Base-by-base conservation (phyloP, 2,888 invertebrate species). In the Eudemis profundana region DNA sequence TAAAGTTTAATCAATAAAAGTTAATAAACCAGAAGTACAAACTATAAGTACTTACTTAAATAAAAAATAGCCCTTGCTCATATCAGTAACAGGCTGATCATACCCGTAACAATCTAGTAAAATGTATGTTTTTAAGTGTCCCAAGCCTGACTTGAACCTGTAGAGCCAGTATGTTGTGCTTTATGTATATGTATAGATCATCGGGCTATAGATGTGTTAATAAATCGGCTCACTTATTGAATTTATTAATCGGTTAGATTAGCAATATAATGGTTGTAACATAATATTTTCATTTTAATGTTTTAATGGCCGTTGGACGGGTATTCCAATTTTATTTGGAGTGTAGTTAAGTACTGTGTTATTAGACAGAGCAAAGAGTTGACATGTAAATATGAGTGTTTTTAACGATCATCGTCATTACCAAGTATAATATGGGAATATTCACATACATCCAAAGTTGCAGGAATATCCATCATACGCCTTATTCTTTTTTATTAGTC, bases 331-430 rank as follows among this genome's bases (percentile, higher is more conserved):
- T 51, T 51, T n/a, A 51, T 21, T 53, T 21, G 38, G 42, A 17
- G 23, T 56, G 42, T 27, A 29, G 33, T 19, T 36, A 27, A n/a
- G 15, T 19, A 23, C 47, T 49, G 54, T 49, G 44, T 29, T 33
- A 56, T 56, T 40, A 23, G 47, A 49, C 63, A 56, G 19, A 23
- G 3, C 12, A 40, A 61, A 70, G 74, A 50, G 61, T 50, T 73
- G 72, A 75, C 70, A 69, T 83, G 81, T 83, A 82, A 77, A 83
- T 83, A 82, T 66, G 54, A 27, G 54, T 47, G 29, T 40, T 51
- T 54, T 21, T 10, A 42, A 36, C 19, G 29, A 44, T 36, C 57
- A 51, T 64, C 47, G 12, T 47, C 46, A 59, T 36, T 44, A 36
- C 15, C 36, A 19, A 38, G 15, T 27, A 21, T n/a, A 23, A 29